Percentiles rank a stretch among this genome's conserved stretches.
Conservation (phyloP, 2,888 invertebrate species). For the Stenotaenia linearis region DNA sequence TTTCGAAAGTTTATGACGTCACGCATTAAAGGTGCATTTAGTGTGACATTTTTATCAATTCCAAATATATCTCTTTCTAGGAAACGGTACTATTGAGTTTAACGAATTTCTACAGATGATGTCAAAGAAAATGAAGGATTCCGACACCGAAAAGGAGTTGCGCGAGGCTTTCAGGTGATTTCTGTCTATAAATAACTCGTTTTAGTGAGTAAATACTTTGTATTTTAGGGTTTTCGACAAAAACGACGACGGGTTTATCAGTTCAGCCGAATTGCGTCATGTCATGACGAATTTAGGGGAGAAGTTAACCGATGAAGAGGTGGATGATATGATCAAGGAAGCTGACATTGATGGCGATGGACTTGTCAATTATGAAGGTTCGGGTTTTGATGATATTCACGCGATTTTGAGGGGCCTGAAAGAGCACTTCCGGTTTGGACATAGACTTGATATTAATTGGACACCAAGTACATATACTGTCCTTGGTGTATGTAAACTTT, state of each 20-base stretch:
- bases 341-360: conserved; percentile 82
- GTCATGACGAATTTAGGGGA: conserved; percentile 86
- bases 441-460: too few species aligned
- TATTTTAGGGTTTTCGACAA: conserved; percentile 74
- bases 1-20: too few species aligned
- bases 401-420: too few species aligned
- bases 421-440: too few species aligned
- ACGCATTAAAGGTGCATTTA: too few species aligned
- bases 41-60: background rate
- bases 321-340: conserved; percentile 84
- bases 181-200: background rate
- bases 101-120: conserved; percentile 90
- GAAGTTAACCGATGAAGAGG: conserved; percentile 76
- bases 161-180: conserved; percentile 77
- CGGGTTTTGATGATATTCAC: too few species aligned
- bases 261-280: conserved; percentile 75
- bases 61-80: conserved; percentile 43
- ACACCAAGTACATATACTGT: too few species aligned
- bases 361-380: conserved; percentile 81
- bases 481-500: too few species aligned
- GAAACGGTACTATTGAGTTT: conserved; percentile 85
- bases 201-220: background rate
- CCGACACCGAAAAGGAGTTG: conserved; percentile 79
- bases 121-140: conserved; percentile 84
- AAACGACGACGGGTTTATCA: conserved; percentile 82